These are phyloP conservation scores for Plusia festucae DNA, from an alignment of 2,888 invertebrate species.

Conservation along the genomic window DNA sequence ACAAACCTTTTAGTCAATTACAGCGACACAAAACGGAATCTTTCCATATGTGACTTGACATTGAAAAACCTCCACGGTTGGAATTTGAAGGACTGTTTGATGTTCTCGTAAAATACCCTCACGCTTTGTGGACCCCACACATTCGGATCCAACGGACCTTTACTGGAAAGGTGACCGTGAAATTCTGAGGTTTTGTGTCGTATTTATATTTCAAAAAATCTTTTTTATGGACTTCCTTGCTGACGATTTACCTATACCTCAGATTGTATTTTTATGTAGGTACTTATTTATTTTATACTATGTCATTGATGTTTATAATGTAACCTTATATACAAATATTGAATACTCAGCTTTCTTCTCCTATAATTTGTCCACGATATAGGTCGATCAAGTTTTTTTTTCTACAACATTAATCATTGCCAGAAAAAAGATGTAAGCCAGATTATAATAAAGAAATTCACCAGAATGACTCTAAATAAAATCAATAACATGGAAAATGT, in stretches of 20 bases:
- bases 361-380: too few species aligned
- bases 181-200: constrained; percentile 3
- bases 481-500: constrained; percentile 51
- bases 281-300: background rate
- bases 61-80: constrained; percentile 37
- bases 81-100: constrained; percentile 36
- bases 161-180: constrained; percentile 13
- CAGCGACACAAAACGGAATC: constrained; percentile 39
- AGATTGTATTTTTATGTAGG: background rate
- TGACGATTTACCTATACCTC: background rate
- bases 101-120: constrained; percentile 44
- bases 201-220: constrained; percentile 16
- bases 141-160: constrained; percentile 15
- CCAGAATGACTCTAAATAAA: constrained; percentile 32
- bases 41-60: constrained; percentile 47
- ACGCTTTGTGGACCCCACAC: constrained; percentile 25
- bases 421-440: background rate
- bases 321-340: too few species aligned
- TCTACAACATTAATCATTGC: background rate
- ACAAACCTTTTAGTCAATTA: constrained; percentile 55
- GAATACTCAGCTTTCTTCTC: too few species aligned
- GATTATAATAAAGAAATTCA: constrained; percentile 31
- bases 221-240: background rate
- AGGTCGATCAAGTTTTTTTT: too few species aligned
- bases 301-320: background rate